Conservation (phyloP, 2,797 vertebrate genomes). For the Pogonophryne albipinna region DNA sequence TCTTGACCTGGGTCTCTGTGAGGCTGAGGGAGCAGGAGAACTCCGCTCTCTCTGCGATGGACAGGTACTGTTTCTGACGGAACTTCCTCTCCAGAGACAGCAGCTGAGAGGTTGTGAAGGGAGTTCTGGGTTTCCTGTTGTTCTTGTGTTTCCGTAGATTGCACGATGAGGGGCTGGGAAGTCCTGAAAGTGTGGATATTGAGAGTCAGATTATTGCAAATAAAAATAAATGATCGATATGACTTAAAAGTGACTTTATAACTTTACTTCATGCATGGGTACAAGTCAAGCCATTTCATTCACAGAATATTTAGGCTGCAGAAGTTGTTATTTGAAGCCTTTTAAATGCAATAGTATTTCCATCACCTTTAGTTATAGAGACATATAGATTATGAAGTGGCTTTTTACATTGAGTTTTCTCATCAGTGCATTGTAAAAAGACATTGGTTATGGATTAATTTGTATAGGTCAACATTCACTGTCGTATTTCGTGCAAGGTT, state of each 20-base stretch:
- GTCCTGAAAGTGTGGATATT: slow-evolving; percentile 75
- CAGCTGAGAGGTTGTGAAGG: slow-evolving; percentile 89
- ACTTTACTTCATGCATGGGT: background rate
- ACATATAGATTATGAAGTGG: background rate
- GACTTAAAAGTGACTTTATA: background rate
- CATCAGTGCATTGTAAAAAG: background rate
- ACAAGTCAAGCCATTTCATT: background rate
- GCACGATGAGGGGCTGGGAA: slow-evolving; percentile 84
- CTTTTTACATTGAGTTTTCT: background rate
- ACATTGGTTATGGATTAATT: no score
- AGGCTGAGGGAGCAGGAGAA: slow-evolving; percentile 89
- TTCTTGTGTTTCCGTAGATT: slow-evolving; percentile 91
- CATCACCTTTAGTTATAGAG: background rate
- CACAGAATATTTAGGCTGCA: background rate
- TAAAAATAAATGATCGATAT: background rate
- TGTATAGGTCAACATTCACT: background rate
- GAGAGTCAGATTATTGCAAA: slow-evolving; percentile 12
- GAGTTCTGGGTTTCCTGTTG: slow-evolving; percentile 90
- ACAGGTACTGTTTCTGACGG: slow-evolving; percentile 90
- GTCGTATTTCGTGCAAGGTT: background rate
- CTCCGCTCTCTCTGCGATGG: slow-evolving; percentile 90
- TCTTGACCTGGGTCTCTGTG: slow-evolving; percentile 91
- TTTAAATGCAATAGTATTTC: background rate
- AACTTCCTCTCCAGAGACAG: slow-evolving; percentile 90
- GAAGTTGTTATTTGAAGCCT: background rate